These are phyloP conservation scores for Microtus oregoni DNA, from an alignment of 2,113 vertebrate genomes.

Conservation along the genomic window DNA sequence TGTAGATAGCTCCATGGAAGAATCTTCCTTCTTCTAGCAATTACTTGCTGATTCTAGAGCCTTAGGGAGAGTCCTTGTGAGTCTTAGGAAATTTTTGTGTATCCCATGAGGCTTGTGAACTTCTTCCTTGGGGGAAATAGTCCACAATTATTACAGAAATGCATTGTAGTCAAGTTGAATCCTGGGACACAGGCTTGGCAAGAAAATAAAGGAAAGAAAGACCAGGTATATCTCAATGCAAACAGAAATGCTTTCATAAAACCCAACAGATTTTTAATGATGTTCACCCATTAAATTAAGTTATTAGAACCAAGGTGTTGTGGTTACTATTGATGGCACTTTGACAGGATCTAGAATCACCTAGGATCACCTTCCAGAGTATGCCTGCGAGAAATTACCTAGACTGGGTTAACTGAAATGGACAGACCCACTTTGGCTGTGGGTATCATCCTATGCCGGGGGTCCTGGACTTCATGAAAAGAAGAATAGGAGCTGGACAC, in stretches of 20 bases:
- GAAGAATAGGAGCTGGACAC: neutral
- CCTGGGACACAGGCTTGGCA: neutral
- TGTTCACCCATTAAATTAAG: neutral
- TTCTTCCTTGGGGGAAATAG: neutral
- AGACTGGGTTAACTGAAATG: neutral
- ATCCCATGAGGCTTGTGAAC: neutral
- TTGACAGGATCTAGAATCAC: neutral
- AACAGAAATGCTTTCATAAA: constrained; percentile 26
- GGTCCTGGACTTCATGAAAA: neutral
- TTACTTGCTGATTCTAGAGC: neutral
- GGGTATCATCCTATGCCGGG: neutral
- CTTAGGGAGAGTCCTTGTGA: neutral
- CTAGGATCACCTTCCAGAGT: neutral
- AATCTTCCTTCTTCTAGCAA: neutral
- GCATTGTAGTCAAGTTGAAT: neutral
- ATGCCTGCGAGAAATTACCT: neutral
- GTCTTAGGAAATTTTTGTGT: too few species aligned
- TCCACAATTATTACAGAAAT: neutral
- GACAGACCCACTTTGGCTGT: neutral
- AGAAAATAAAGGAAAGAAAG: constrained; percentile 13
- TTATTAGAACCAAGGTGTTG: neutral
- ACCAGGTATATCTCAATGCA: neutral
- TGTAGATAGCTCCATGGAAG: neutral
- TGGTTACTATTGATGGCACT: neutral
- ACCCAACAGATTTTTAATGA: neutral